Evolutionary conservation across 2,797 vertebrate genomes (phyloP), one percentile per base, ranked within the genome.

Genomic region (Artibeus lituratus): DNA sequence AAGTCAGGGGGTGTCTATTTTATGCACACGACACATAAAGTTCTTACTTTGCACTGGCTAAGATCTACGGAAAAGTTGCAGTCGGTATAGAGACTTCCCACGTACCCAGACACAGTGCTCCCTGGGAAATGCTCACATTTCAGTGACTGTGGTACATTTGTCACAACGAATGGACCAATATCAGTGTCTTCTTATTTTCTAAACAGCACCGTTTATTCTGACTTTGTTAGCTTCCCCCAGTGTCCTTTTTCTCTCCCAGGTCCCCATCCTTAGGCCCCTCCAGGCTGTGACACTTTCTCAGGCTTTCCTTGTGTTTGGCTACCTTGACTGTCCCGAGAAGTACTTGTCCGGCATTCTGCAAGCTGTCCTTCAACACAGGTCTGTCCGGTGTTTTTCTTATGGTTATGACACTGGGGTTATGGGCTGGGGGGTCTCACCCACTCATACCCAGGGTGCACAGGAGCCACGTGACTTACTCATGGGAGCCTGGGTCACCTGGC

Each of bases 131-230:
- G 65, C 32, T 67, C n/a, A 21, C 35, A 39, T 35, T 35, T 49
- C 53, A 7, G 12, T n/a, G 3, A 29, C 39, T 42, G 0, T 5
- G 12, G 21, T 32, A 16, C 32, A 2, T 22, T 37, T 22, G 10
- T 22, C 47, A 19, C 65, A 84, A 10, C 29, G n/a, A 57, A 42
- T 12, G 44, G 35, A 49, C 78, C 72, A 11, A 12, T 73, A 98
- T 99, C 99, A 16, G 96, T 99, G 10, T n/a, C 18, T 69, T 53
- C 19, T 32, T 83, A 69, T 21, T 53, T 32, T 32, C 22, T 19
- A 47, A 88, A 86, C 32, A 14, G 29, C 42, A 16, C 1, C 2
- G 26, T 37, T 14, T 57, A 69, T 3, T 42, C 0, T 0, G 37
- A 26, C 37, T 73, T 74, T 29, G 57, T 12, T 8, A 1, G 22